Conservation (phyloP, 2,113 vertebrate genomes). For the Kobus ellipsiprymnus region DNA sequence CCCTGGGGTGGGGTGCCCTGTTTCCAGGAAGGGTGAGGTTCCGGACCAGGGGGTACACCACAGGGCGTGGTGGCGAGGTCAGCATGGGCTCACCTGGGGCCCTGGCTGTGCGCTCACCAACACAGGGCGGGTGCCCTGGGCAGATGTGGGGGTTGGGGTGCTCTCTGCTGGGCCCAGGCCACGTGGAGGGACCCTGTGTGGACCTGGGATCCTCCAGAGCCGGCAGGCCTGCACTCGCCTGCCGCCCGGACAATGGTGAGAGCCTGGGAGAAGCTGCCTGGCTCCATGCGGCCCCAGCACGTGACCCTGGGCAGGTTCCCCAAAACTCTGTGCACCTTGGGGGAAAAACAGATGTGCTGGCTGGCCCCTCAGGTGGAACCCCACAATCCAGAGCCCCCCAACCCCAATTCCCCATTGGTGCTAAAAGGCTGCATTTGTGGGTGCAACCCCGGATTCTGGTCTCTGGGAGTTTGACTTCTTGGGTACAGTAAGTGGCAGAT, state of each 20-base stretch:
- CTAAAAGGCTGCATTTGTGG: not conserved
- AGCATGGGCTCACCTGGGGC: not conserved
- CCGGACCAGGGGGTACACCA: accelerated
- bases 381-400: not conserved
- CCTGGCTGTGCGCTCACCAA: not conserved
- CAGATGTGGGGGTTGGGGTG: too few species aligned
- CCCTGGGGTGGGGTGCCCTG: not conserved
- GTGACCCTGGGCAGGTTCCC: not conserved
- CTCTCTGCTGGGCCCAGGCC: not conserved
- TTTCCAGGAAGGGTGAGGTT: not conserved
- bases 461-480: not conserved
- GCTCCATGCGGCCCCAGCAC: not conserved
- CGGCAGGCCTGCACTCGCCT: accelerated
- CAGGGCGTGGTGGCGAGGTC: not conserved
- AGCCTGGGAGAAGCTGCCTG: not conserved
- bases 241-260: accelerated
- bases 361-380: not conserved
- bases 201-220: not conserved
- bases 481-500: not conserved
- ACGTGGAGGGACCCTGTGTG: accelerated
- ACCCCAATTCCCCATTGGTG: accelerated
- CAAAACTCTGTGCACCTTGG: too few species aligned
- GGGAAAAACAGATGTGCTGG: not conserved
- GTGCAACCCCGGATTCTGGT: not conserved
- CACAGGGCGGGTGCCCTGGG: not conserved